Conservation (phyloP, 2,888 invertebrate genomes). For the Sinotaia quadrata region DNA sequence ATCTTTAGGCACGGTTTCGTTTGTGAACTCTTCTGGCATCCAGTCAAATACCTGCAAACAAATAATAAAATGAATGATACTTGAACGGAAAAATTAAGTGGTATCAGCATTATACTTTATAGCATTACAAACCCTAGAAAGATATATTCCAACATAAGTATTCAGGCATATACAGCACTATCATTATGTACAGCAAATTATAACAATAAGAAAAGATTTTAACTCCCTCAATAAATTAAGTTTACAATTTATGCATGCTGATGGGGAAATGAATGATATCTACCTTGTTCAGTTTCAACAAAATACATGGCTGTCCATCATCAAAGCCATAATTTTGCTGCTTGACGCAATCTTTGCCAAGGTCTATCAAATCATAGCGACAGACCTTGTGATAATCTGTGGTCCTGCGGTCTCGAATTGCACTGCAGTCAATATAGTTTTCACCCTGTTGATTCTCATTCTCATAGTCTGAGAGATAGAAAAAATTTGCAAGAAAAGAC, state of each 20-base stretch:
- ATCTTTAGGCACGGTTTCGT: slow-evolving; percentile 23
- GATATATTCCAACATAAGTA: too few species aligned
- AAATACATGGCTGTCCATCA: slow-evolving; percentile 90
- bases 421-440: slow-evolving; percentile 75
- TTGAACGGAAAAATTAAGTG: too few species aligned
- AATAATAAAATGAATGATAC: too few species aligned
- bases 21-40: slow-evolving; percentile 35
- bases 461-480: slow-evolving; percentile 63
- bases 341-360: slow-evolving; percentile 81
- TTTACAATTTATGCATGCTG: too few species aligned
- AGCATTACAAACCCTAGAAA: too few species aligned
- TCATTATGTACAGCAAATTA: too few species aligned
- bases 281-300: slow-evolving; percentile 96
- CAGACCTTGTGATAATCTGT: slow-evolving; percentile 78
- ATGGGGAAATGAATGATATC: slow-evolving; percentile 26
- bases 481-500: not conserved
- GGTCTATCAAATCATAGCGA: slow-evolving; percentile 79
- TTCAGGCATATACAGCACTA: too few species aligned
- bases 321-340: slow-evolving; percentile 88
- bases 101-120: too few species aligned
- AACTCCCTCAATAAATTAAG: too few species aligned
- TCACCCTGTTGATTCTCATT: slow-evolving; percentile 62
- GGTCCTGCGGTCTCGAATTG: slow-evolving; percentile 73
- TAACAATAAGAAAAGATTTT: too few species aligned
- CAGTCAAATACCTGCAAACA: slow-evolving; percentile 39